Percentiles rank a stretch among this genome's conserved stretches.
Conservation (phyloP, 2,797 vertebrate species). For the Typhlichthys eigenmanni region DNA sequence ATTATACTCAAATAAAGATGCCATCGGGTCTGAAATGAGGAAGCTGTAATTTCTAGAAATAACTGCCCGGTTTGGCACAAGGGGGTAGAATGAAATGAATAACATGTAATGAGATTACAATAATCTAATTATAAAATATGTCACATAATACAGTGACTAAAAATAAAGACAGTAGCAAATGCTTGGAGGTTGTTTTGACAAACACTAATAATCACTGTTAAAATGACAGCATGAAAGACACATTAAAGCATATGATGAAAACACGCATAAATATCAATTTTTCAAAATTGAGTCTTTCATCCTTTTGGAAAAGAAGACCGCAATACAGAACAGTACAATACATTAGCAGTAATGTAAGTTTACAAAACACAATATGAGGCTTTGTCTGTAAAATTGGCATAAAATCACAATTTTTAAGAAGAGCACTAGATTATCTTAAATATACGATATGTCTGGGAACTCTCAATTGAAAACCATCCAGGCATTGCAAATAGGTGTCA, state of each 20-base stretch:
- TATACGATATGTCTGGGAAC: too few species aligned
- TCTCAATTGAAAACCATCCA: too few species aligned
- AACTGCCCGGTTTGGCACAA: too few species aligned
- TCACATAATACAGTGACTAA: not conserved
- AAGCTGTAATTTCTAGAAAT: too few species aligned
- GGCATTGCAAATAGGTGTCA: too few species aligned
- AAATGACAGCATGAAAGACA: not conserved
- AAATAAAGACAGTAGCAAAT: not conserved
- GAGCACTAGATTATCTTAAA: too few species aligned
- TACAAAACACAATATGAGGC: not conserved
- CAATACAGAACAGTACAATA: not conserved
- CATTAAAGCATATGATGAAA: too few species aligned
- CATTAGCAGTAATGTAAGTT: not conserved
- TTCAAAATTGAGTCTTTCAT: not conserved
- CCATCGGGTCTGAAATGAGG: too few species aligned
- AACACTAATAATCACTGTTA: not conserved
- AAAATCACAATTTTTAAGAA: not conserved
- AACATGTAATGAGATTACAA: constrained; percentile 2
- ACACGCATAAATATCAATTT: not conserved
- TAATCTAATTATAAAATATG: not conserved
- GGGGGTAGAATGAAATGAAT: not conserved
- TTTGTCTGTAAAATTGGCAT: not conserved
- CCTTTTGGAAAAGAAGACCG: too few species aligned
- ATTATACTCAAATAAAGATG: too few species aligned
- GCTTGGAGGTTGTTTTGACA: not conserved